phyloP scores from a whole-genome alignment of 2,888 invertebrate genomes.

The Habrosyne pyritoides region DNA sequence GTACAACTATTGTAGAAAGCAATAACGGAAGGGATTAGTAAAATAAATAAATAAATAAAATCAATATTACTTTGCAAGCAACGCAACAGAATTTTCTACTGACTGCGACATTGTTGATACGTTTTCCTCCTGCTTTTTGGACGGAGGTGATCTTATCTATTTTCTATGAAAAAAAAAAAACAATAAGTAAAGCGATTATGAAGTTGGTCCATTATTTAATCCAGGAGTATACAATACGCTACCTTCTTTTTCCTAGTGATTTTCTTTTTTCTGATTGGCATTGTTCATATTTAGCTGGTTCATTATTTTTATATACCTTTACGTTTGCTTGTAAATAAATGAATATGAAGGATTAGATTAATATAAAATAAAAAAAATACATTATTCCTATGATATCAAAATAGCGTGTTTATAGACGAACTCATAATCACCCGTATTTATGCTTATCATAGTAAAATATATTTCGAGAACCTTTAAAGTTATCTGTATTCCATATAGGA shows the following conservation, averaged over 20 bases:
- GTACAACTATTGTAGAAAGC: slow-evolving; percentile 2
- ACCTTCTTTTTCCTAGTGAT: slow-evolving; percentile 43
- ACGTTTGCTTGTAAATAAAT: slow-evolving; percentile 17
- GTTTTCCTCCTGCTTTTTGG: background rate
- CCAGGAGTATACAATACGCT: slow-evolving; percentile 7
- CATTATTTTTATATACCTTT: slow-evolving; percentile 32
- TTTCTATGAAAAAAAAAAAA: slow-evolving; percentile 14
- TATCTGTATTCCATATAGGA: background rate
- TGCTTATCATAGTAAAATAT: background rate
- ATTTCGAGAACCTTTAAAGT: background rate
- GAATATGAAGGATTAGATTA: too few relatives aligned
- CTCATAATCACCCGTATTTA: too few relatives aligned
- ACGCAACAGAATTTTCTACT: slow-evolving; percentile 11
- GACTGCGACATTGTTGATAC: background rate
- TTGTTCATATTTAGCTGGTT: slow-evolving; percentile 25
- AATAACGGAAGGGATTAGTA: background rate
- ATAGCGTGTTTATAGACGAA: too few relatives aligned
- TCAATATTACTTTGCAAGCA: background rate
- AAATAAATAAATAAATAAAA: background rate
- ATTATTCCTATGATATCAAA: too few relatives aligned
- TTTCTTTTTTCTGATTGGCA: slow-evolving; percentile 49
- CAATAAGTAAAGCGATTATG: background rate
- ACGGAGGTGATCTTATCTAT: background rate
- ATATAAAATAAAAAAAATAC: too few relatives aligned
- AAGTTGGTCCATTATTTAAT: background rate